phyloP scores from a whole-genome alignment of 2,797 vertebrate genomes.

The Anabacerthia variegaticeps region DNA sequence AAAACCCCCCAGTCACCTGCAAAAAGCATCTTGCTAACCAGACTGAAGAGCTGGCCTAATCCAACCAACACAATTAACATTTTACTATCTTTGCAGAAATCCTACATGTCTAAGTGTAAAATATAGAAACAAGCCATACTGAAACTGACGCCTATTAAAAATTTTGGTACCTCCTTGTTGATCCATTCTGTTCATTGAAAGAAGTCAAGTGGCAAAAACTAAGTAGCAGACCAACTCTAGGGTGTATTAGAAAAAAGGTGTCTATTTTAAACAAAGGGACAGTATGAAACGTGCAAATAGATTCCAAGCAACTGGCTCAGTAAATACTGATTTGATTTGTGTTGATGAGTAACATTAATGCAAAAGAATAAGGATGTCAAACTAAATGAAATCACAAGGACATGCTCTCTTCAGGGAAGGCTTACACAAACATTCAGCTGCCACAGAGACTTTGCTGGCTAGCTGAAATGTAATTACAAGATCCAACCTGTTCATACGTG shows the following conservation, averaged over 20 bases:
- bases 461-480: neutral
- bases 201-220: neutral
- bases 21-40: neutral
- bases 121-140: neutral
- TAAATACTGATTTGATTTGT: neutral
- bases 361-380: neutral
- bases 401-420: neutral
- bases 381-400: neutral
- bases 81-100: neutral
- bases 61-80: neutral
- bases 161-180: neutral
- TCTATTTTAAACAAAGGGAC: neutral
- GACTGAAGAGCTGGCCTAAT: neutral
- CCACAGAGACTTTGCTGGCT: neutral
- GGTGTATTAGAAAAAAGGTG: neutral
- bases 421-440: neutral
- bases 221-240: neutral
- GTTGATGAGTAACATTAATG: neutral
- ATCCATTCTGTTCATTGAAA: neutral
- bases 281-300: neutral
- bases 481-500: neutral
- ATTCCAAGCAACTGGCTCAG: neutral
- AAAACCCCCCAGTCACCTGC: neutral
- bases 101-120: neutral
- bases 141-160: neutral